phyloP scores from a whole-genome alignment of 2,888 invertebrate species.

The Trichopoda pennipes region DNA sequence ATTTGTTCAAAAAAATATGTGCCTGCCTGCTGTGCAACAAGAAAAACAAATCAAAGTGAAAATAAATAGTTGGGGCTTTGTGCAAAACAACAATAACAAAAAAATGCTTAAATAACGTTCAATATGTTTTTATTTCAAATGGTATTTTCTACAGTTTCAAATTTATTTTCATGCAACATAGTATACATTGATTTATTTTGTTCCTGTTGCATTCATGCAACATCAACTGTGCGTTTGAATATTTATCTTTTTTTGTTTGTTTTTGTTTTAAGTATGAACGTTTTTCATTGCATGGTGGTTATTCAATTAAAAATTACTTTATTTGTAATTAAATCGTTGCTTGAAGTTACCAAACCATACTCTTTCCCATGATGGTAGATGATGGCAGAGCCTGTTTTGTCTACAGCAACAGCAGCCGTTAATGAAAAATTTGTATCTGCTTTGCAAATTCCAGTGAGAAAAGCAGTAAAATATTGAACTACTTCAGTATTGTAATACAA shows the following conservation, averaged over 20 bases:
- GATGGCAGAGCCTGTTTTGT: neutral
- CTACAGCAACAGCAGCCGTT: neutral
- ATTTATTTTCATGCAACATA: conserved; percentile 49
- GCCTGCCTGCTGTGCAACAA: conserved; percentile 60
- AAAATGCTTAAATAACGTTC: conserved; percentile 57
- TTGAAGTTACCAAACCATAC: conserved; percentile 64
- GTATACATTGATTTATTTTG: conserved; percentile 9
- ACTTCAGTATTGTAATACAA: conserved; percentile 19
- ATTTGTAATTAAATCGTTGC: conserved; percentile 79
- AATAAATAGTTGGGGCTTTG: conserved; percentile 48
- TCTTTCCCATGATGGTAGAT: conserved; percentile 12
- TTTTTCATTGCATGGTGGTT: conserved; percentile 72
- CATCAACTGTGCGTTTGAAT: conserved; percentile 18
- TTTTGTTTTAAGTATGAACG: neutral
- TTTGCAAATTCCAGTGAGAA: neutral
- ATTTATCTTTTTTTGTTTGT: neutral
- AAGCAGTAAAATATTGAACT: neutral
- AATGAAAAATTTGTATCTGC: neutral
- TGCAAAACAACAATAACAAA: neutral
- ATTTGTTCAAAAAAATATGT: conserved; percentile 31
- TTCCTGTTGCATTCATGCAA: conserved; percentile 29
- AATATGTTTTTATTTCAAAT: conserved; percentile 51
- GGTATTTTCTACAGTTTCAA: conserved; percentile 11
- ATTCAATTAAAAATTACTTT: conserved; percentile 80
- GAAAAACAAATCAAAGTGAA: conserved; percentile 17